Evolutionary conservation across 2,797 vertebrate genomes (phyloP), one percentile per base, ranked within the genome.

Genomic region (Ambastaia sidthimunki): DNA sequence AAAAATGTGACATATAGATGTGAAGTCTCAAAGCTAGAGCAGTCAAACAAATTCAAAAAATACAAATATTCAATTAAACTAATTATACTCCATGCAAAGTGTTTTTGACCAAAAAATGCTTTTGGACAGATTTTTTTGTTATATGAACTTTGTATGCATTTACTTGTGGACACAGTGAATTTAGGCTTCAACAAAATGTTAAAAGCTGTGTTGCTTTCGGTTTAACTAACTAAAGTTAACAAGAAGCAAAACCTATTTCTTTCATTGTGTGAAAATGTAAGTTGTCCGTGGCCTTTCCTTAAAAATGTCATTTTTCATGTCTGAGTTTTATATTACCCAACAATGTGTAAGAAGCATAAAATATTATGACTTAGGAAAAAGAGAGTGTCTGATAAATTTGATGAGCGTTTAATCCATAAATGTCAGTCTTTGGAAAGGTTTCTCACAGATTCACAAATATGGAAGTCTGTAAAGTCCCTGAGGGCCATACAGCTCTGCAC

Each of bases 401-500:
- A 87, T 78, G 72, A 87, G 69, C 74, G 73, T 73, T 71, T 82
- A 84, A 87, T 87, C 84, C 74, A 65, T 12, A 37, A 81, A 84
- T 86, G 79, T 75, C 5, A 31, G 76, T 82, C 78, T 83, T 74
- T 79, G 74, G 79, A 80, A 57, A 71, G 71, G 15, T 41, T 80
- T 82, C 86, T 79, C 65, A 23, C 79, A 82, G 80, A 83, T 83
- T 83, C 67, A 66, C 83, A 62, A 80, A 77, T 72, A 84, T 85
- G 85, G 74, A 74, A 55, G 85, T 85, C 23, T 34, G 78, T 83
- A 62, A n/a, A 12, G 73, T 81, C 72, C 67, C 74, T 9, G 69
- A 82, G 54, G 76, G 78, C 80, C 75, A 11, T 71, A 77, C 83
- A 41, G 78, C 80, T 85, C 86, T 82, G 81, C 89, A 83, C 86